These are phyloP conservation scores for Papilio protenor DNA, from an alignment of 2,888 invertebrate species.

Conservation along the genomic window DNA sequence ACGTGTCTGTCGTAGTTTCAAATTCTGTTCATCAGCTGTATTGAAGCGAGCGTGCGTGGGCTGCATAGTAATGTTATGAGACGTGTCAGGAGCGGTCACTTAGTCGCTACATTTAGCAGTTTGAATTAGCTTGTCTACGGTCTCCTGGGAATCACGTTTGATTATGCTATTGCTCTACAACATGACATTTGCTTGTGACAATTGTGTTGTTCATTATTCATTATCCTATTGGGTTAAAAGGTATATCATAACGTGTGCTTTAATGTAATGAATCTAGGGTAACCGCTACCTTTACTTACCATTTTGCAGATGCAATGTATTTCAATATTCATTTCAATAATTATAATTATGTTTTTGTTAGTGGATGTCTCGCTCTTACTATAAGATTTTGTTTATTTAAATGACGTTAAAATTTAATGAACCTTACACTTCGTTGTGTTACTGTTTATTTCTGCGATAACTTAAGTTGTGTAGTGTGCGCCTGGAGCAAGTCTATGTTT, in stretches of 20 bases:
- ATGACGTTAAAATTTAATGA: neutral
- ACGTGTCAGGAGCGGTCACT: conserved; percentile 38
- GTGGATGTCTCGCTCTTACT: neutral
- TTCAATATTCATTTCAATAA: too few species aligned
- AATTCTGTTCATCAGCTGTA: conserved; percentile 52
- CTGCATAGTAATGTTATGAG: conserved; percentile 44
- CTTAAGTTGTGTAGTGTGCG: neutral
- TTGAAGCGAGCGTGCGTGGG: conserved; percentile 48
- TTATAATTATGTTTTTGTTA: neutral
- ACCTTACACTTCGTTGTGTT: neutral
- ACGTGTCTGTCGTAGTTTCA: conserved; percentile 44
- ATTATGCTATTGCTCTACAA: conserved; percentile 3
- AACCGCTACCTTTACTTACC: neutral
- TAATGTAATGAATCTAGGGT: neutral
- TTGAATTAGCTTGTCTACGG: conserved; percentile 29
- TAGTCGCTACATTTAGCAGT: conserved; percentile 32
- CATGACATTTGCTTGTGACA: neutral
- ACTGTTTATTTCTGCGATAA: neutral
- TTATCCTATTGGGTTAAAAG: neutral
- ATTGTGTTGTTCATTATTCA: neutral
- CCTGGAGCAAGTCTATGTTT: neutral
- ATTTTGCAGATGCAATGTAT: too few species aligned
- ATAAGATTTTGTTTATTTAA: neutral
- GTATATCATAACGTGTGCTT: neutral
- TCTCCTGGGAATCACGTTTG: conserved; percentile 8